These are phyloP conservation scores for Salarias fasciatus DNA, from an alignment of 2,797 vertebrate species.

Conservation along the genomic window DNA sequence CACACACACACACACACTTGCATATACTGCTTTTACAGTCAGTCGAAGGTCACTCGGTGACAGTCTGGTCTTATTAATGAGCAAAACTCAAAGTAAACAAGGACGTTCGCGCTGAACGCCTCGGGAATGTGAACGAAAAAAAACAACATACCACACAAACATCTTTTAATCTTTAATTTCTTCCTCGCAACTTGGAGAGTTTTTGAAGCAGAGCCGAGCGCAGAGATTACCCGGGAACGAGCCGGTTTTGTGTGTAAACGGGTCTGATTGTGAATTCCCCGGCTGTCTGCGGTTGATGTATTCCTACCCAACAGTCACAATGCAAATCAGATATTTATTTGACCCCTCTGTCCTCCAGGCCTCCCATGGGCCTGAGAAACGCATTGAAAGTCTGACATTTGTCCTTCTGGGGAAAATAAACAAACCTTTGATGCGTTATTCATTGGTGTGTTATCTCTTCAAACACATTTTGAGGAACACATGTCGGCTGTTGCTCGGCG, in stretches of 20 bases:
- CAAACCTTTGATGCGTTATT: constrained; percentile 30
- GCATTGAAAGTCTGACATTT: constrained; percentile 48
- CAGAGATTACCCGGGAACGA: constrained; percentile 10
- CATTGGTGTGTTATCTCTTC: neutral
- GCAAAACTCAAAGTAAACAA: constrained; percentile 55
- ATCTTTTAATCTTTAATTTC: constrained; percentile 12
- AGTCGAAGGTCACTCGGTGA: constrained; percentile 46
- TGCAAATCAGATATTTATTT: constrained; percentile 59
- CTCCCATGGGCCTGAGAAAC: constrained; percentile 27
- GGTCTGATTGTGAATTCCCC: constrained; percentile 42
- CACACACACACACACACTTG: neutral
- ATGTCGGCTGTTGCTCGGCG: neutral
- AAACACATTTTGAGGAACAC: neutral
- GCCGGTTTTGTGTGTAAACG: constrained; percentile 18
- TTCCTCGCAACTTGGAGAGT: constrained; percentile 5
- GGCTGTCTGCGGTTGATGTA: constrained; percentile 28
- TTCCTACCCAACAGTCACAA: constrained; percentile 43
- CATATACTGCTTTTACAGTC: constrained; percentile 23
- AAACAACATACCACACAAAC: neutral
- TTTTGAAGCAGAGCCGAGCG: neutral
- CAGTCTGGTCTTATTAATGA: constrained; percentile 59
- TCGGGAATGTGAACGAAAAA: constrained; percentile 27
- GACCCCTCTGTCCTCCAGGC: constrained; percentile 54
- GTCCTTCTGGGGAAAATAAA: constrained; percentile 38
- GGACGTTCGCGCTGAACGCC: constrained; percentile 43